Evolutionary conservation across 2,113 vertebrate genomes (phyloP).

Genomic region (Camelus dromedarius): DNA sequence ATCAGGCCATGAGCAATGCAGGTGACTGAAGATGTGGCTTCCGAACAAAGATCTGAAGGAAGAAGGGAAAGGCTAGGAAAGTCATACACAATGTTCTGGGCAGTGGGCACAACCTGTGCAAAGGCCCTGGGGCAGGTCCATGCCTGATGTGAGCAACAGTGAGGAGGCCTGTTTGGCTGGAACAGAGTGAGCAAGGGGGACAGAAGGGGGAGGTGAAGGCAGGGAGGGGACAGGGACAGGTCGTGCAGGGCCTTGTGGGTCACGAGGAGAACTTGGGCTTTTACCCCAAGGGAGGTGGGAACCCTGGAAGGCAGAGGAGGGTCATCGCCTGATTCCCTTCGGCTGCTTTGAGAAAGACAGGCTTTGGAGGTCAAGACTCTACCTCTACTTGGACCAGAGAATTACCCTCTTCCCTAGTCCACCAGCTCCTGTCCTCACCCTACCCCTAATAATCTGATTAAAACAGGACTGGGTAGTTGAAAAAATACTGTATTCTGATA

Average conservation of each 20-base stretch:
- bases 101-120: not conserved
- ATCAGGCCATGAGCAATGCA: not conserved
- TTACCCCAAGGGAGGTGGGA: not conserved
- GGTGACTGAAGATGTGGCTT: not conserved
- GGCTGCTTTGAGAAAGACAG: not conserved
- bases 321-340: not conserved
- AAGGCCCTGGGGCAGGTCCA: not conserved
- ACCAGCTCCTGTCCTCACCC: not conserved
- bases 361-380: not conserved
- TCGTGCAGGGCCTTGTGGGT: not conserved
- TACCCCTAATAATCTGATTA: not conserved
- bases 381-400: not conserved
- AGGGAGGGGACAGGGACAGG: not conserved
- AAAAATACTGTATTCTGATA: not conserved
- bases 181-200: not conserved
- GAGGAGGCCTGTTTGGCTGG: not conserved
- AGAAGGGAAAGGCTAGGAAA: not conserved
- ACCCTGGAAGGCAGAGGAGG: not conserved
- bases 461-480: not conserved
- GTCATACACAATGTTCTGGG: not conserved
- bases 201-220: not conserved
- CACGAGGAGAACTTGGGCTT: not conserved
- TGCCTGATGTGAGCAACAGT: accelerated
- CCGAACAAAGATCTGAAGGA: not conserved
- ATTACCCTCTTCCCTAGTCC: not conserved